Base-by-base conservation (phyloP, 1,140 invertebrate species). In the Galleria mellonella region DNA sequence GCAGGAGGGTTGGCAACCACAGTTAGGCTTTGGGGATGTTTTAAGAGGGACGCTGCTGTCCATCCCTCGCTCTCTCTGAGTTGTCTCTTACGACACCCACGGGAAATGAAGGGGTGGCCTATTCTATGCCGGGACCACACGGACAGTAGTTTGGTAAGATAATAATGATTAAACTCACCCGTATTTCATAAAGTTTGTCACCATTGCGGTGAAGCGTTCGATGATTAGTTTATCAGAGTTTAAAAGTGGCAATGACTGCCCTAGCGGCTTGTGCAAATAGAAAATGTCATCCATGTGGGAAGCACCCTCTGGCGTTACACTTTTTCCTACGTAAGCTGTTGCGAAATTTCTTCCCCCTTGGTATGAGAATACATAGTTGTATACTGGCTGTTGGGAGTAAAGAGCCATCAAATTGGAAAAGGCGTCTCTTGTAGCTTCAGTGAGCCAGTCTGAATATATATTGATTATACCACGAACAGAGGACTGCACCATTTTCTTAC, bases 271-370 rank as follows among this genome's bases (percentile, higher is more conserved):
- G 32, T 66, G 55, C 4, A 69, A 4, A 27, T 39, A 52, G 2
- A 50, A 49, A 29, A 62, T 6, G 14, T 69, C 66, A n/a, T 69
- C 62, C 1, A 47, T 9, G 39, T 69, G 66, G 1, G 52, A 47
- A 8, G 51, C 49, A 7, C 54, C 51, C 14, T 37, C 15, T 9
- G 10, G 14, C 13, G 8, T 17, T 0, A 12, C 6, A 17, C 47
- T 46, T 0, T 41, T 9, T 9, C 59, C 11, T 3, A 31, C 39
- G 0, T 30, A 13, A 3, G 33, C 46, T 2, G 32, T 23, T 33
- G 47, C 47, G 4, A 58, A 12, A 29, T 41, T 60, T 14, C 44
- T 37, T 4, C 48, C 32, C n/a, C 46, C 40, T 1, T 48, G 33
- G 32, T 61, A 66, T 0, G 29, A 1, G 41, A 61, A 69, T 36